These are phyloP conservation scores for Drosophila peninsularis DNA, from an alignment of 2,888 invertebrate species.

Conservation along the genomic window DNA sequence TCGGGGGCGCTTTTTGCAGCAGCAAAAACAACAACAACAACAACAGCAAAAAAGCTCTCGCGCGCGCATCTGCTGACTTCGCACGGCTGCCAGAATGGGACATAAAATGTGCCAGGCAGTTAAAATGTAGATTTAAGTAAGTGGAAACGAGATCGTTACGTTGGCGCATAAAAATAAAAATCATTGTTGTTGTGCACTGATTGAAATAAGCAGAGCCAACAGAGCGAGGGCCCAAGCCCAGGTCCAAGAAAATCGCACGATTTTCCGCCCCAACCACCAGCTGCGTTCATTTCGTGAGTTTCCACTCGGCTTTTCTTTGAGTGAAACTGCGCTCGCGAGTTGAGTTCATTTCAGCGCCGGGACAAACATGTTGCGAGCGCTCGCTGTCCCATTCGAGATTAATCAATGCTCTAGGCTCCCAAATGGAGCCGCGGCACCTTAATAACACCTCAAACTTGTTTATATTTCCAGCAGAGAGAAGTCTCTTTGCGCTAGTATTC, in stretches of 20 bases:
- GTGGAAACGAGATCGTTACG: slow-evolving; percentile 85
- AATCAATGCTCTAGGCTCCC: slow-evolving; percentile 52
- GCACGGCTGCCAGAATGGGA: slow-evolving; percentile 84
- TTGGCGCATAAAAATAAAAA: slow-evolving; percentile 85
- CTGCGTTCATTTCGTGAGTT: slow-evolving; percentile 58
- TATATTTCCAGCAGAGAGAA: slow-evolving; percentile 30
- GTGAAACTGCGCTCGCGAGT: slow-evolving; percentile 51
- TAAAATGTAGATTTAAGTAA: slow-evolving; percentile 85
- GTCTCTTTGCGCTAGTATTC: slow-evolving; percentile 31
- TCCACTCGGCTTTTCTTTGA: slow-evolving; percentile 68
- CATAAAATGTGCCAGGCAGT: slow-evolving; percentile 84
- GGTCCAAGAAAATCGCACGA: slow-evolving; percentile 50
- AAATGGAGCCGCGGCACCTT: slow-evolving; percentile 45
- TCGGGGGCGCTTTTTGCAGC: slow-evolving; percentile 47
- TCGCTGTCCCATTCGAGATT: slow-evolving; percentile 38
- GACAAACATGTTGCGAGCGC: slow-evolving; percentile 66
- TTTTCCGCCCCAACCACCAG: slow-evolving; percentile 41
- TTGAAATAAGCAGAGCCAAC: slow-evolving; percentile 81
- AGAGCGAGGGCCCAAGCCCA: slow-evolving; percentile 9
- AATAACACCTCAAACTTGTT: slow-evolving; percentile 76
- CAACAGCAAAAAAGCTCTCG: slow-evolving; percentile 48
- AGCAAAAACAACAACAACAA: slow-evolving; percentile 7
- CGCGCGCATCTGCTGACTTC: slow-evolving; percentile 65
- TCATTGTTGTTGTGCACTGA: slow-evolving; percentile 84
- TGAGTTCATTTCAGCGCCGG: slow-evolving; percentile 41